Percentiles rank a stretch among this genome's conserved stretches.
phyloP scores from a whole-genome alignment of 2,888 invertebrate genomes.

The Leptopilina syphax region DNA sequence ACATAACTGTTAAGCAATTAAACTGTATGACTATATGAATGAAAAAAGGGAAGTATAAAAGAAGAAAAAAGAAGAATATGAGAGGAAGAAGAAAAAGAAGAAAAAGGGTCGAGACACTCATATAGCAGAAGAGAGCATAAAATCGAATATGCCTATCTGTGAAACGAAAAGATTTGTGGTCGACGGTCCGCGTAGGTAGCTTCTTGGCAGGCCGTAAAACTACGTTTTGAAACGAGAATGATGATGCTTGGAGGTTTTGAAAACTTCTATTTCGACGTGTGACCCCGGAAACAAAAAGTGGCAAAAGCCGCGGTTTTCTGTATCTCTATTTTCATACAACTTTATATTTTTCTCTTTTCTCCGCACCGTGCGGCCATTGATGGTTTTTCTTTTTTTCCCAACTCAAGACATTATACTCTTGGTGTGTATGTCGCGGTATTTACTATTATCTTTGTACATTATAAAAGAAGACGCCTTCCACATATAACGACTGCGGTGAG shows the following conservation, averaged over 20 bases:
- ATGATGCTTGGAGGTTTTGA: conserved; percentile 66
- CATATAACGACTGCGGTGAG: conserved; percentile 45
- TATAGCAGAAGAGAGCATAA: conserved; percentile 35
- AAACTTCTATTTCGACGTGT: conserved; percentile 71
- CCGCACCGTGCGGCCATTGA: too few species aligned
- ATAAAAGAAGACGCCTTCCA: conserved; percentile 54
- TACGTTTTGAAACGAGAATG: conserved; percentile 69
- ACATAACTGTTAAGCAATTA: too few species aligned
- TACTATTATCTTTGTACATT: conserved; percentile 55
- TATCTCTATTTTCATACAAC: conserved; percentile 46
- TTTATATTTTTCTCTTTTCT: conserved; percentile 37
- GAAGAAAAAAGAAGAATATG: not conserved
- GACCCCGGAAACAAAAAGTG: conserved; percentile 73
- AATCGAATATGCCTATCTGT: conserved; percentile 53
- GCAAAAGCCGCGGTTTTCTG: conserved; percentile 57
- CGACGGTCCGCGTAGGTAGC: conserved; percentile 65
- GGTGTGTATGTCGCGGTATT: conserved; percentile 60
- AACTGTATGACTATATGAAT: too few species aligned
- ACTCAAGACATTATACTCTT: conserved; percentile 57
- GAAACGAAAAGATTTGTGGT: conserved; percentile 61
- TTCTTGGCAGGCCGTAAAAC: conserved; percentile 71
- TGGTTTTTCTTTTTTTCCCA: too few species aligned
- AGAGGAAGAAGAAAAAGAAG: not conserved
- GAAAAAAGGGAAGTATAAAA: not conserved
- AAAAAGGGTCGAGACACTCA: not conserved